Evolutionary conservation across 2,797 vertebrate species (phyloP), one percentile per base, ranked within the genome.

Genomic region (Sphaeramia orbicularis): DNA sequence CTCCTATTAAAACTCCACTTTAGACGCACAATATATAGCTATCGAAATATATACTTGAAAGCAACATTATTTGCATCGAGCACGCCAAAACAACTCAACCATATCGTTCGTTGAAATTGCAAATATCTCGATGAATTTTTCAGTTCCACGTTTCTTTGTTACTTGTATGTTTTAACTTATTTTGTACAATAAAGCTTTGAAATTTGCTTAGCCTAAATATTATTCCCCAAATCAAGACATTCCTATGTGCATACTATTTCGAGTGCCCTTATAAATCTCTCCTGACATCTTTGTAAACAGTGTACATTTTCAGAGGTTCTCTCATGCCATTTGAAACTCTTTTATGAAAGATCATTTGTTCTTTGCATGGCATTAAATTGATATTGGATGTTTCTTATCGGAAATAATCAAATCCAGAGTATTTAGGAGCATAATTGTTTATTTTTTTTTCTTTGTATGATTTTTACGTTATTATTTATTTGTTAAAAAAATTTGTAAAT

Each of bases 261-360:
- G 84, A 88, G 88, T 90, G 87, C 86, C 82, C 90, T 90, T 88
- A 93, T 94, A 93, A 93, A 94, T 94, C 93, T 92, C 84, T 59
- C 73, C 76, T 93, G 93, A 93, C 92, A 85, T 83, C 85, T 94
- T 91, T 93, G 90, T 93, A 93, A 93, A 94, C 91, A 93, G 76
- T 90, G 85, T 86, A 86, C 87, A 92, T 91, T 91, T 93, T 82
- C 88, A 91, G 78, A 89, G 87, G 80, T 74, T 89, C 80, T 82
- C 81, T 84, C 83, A 59, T 84, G 81, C 84, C 79, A 85, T 88
- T 70, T 85, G 69, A 90, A 88, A 85, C 78, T 86, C 80, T 67
- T 69, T 62, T 74, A 85, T 79, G 68, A 90, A 82, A 76, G 61
- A 80, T 77, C 62, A 75, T 86, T 87, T 85, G 72, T 87, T 90